Conservation (phyloP, 2,888 invertebrate genomes). For the Harpalus rufipes region DNA sequence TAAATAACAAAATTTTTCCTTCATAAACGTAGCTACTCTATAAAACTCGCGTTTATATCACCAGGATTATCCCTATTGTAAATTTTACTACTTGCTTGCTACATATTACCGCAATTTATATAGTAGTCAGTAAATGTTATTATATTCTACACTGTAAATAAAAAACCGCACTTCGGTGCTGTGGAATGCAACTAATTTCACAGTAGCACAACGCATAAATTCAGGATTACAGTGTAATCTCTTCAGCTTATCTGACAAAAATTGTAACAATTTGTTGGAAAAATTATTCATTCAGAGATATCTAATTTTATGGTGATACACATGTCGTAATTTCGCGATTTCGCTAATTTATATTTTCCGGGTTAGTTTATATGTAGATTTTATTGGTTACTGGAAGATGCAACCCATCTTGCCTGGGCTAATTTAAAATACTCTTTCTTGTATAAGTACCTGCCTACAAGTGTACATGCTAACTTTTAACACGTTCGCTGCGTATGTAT, state of each 20-base stretch:
- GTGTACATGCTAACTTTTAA: too few species aligned
- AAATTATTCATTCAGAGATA: slow-evolving; percentile 10
- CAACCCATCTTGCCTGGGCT: too few species aligned
- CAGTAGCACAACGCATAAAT: slow-evolving; percentile 16
- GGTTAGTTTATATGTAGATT: not conserved
- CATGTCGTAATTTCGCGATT: slow-evolving; percentile 23
- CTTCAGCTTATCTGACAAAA: slow-evolving; percentile 24
- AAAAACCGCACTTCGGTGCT: slow-evolving; percentile 15
- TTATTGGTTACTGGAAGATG: not conserved
- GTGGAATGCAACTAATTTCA: slow-evolving; percentile 41
- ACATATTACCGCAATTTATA: slow-evolving; percentile 28
- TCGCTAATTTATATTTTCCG: slow-evolving; percentile 39
- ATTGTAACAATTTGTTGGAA: slow-evolving; percentile 22
- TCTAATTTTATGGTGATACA: slow-evolving; percentile 36
- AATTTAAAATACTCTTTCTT: too few species aligned
- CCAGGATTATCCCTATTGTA: slow-evolving; percentile 38
- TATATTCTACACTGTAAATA: slow-evolving; percentile 41
- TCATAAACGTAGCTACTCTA: slow-evolving; percentile 6
- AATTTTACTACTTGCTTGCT: slow-evolving; percentile 19
- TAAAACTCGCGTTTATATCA: slow-evolving; percentile 35
- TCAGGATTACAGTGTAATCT: slow-evolving; percentile 42
- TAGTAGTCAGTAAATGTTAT: slow-evolving; percentile 29
- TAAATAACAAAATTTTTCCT: not conserved
- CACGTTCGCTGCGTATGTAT: too few species aligned
- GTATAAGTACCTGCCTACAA: too few species aligned